These are phyloP conservation scores for Drosophila pullipes DNA, from an alignment of 2,888 invertebrate species.

Conservation along the genomic window DNA sequence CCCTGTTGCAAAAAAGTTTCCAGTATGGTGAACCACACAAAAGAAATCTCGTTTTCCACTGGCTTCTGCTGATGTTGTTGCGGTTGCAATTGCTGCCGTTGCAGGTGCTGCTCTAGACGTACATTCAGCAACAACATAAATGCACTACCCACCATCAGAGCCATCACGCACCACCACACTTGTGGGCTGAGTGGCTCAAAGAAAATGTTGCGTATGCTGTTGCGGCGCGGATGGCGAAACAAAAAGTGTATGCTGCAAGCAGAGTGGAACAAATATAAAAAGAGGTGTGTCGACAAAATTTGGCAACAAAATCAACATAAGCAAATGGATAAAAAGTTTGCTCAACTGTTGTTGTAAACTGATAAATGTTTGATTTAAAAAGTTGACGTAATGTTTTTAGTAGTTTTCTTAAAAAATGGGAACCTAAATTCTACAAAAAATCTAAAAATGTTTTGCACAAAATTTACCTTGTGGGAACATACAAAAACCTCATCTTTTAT, in stretches of 20 bases:
- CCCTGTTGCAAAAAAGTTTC: constrained; percentile 83
- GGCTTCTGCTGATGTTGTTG: neutral
- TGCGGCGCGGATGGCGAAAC: constrained; percentile 82
- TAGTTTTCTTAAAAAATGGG: neutral
- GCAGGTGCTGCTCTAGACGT: constrained; percentile 61
- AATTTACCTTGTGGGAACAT: neutral
- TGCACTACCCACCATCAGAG: constrained; percentile 60
- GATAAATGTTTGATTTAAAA: neutral
- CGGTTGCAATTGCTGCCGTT: neutral
- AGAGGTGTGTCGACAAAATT: neutral
- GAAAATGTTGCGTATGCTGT: constrained; percentile 82
- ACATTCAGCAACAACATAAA: constrained; percentile 71
- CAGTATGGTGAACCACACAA: constrained; percentile 78
- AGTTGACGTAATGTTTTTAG: neutral
- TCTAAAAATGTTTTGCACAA: neutral
- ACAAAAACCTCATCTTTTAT: neutral
- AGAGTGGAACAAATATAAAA: neutral
- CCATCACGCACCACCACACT: constrained; percentile 82
- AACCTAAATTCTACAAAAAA: neutral
- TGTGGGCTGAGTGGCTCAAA: constrained; percentile 76
- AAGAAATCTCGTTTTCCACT: constrained; percentile 67
- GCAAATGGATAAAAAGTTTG: neutral
- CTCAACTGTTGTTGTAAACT: neutral
- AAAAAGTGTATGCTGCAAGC: constrained; percentile 76
- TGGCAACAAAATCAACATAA: neutral